Base-by-base conservation (phyloP, 2,888 invertebrate genomes). In the Mesorhabditis spiculigera region DNA sequence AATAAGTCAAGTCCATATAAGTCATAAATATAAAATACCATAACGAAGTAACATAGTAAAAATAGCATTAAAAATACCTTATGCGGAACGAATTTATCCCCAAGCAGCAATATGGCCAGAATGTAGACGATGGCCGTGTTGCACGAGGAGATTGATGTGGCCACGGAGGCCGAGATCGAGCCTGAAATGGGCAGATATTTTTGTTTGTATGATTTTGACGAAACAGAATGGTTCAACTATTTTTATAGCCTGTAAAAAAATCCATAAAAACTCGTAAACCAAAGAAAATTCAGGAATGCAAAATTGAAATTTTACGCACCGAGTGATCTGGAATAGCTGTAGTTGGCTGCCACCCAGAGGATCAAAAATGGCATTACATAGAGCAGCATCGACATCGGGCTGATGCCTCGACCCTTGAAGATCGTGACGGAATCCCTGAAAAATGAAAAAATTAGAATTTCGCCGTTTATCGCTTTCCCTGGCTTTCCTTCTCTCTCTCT, bases 71-170 rank as follows among this genome's bases (percentile, higher is more conserved):
- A 77, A 28, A 28, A 28, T 68, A 86, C 87, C 79, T 86, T 82
- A 64, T 82, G 78, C 4, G 83, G 79, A 10, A 86, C 79, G 73
- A 87, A 86, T 67, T 78, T 79, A 68, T 87, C 86, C 67, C 85
- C 83, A n/a, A 87, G 78, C 5, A 87, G 73, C 58, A 87, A 80
- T 82, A 87, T 86, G 2, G 86, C 84, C 65, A 87, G 70, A 70
- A 87, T 78, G 73, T 87, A 87, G 16, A 87, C 86, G 67, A 87
- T 86, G 63, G 86, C 87, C 45, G 86, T 82, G 76, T 87, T 87
- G 71, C 86, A 86, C 45, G 86, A 84, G 69, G 86, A 86, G 63
- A 87, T 82, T 0, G 86, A 86, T 5, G 86, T 83, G 16, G 86
- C 86, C 65, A 87, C 86, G 45, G 85, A 79, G n/a, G 86, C 80